Evolutionary conservation across 2,888 invertebrate genomes (phyloP), one percentile per base, ranked within the genome.

Genomic region (Protophormia terraenovae): DNA sequence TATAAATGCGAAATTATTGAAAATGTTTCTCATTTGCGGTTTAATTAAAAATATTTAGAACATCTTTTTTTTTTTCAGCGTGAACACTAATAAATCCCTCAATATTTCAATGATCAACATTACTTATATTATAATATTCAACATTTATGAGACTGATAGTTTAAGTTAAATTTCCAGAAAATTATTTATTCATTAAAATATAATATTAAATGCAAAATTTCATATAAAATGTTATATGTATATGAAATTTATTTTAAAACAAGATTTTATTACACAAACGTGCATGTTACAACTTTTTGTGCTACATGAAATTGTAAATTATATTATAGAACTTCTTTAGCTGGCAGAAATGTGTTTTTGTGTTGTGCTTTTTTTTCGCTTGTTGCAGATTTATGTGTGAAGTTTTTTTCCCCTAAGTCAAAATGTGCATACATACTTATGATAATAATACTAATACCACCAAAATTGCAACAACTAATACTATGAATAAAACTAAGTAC

Each of bases 361-460:
- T 19, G 29, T 3, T n/a, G 5, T 45, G n/a, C 27, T 27, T 71
- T 67, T 45, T 8, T 64, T 75, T 64, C 14, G 6, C 16, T 64
- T n/a, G 16, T 12, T 32, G 16, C 64, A 58, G 72, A 80, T 66
- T 66, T 80, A 66, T 55, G 55, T 58, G 5, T 16, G 8, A 66
- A 66, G 14, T 27, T 58, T 64, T 19, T 47, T 27, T 24, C 47
- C 72, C 72, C 16, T 3, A 58, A 45, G 55, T 73, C 41, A 58
- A 79, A 80, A 27, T 64, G 29, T 14, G 27, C 29, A 22, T 38
- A 14, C 22, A 62, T 27, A 19, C 27, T 3, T 29, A 29, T 58
- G n/a, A 16, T 24, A 7, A 12, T 16, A 58, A 55, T 35, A 69
- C 53, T 35, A 53, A 53, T 29, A 14, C 19, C 16, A 47, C 62